These are phyloP conservation scores for Camelus bactrianus DNA, from an alignment of 2,113 vertebrate species.

Conservation along the genomic window DNA sequence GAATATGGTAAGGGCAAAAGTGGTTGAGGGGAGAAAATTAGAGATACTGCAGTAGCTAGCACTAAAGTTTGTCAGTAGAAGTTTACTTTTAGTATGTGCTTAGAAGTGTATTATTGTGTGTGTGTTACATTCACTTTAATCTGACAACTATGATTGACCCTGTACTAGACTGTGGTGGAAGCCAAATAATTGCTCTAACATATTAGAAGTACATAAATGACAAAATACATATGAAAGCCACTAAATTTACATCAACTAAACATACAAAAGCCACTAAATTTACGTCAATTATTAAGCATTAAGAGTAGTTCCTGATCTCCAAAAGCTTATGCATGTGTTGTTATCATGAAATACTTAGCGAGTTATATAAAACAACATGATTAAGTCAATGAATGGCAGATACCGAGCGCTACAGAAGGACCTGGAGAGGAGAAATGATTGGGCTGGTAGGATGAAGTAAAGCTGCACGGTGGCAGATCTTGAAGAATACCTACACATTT, in stretches of 20 bases:
- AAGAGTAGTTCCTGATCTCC: background rate
- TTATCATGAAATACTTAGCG: background rate
- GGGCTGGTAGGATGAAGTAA: background rate
- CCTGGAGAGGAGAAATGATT: background rate
- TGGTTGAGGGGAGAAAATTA: background rate
- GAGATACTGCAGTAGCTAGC: background rate
- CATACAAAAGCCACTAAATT: conserved; percentile 1
- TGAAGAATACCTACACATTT: background rate
- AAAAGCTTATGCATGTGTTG: background rate
- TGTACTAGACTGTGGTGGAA: background rate
- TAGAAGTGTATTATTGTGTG: background rate
- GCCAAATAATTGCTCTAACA: background rate
- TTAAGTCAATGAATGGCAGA: background rate
- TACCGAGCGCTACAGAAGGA: background rate
- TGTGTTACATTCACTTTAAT: background rate
- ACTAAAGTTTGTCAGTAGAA: background rate
- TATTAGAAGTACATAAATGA: background rate
- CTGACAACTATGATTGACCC: background rate
- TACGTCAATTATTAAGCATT: background rate
- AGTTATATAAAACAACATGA: background rate
- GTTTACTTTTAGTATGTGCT: background rate
- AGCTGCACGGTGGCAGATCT: background rate
- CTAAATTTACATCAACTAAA: background rate
- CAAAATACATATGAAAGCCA: background rate
- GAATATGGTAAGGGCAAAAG: background rate